Evolutionary conservation across 2,888 invertebrate genomes (phyloP), one percentile per base, ranked within the genome.

Genomic region (Anthoptus insignis): DNA sequence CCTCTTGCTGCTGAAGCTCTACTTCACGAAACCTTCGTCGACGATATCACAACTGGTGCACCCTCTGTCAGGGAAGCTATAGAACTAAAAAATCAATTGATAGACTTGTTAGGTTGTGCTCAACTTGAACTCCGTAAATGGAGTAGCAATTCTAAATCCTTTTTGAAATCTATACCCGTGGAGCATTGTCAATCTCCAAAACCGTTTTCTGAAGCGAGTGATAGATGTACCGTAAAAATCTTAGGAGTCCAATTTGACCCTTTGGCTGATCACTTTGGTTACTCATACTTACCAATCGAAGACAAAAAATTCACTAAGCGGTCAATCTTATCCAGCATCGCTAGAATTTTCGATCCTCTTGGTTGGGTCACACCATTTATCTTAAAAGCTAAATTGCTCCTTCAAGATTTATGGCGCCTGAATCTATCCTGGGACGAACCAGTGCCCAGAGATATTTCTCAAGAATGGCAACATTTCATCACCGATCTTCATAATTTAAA

Each of bases 401-500:
- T 50, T 22, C 50, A 50, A 24, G 50, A 50, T 24, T 27, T 50
- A 27, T 50, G 50, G 50, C 50, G 50, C 4, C 22, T 19, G 3
- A 14, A 19, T 11, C 11, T 53, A 6, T n/a, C 19, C 2, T 53
- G 53, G 53, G 53, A 53, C 19, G 32, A 53, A 8, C 22, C 7
- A 32, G 9, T 32, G 9, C 32, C 32, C 32, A 32, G 32, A 32
- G 32, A 32, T 32, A 11, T 32, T 11, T 3, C 5, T 8, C 32
- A 32, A 59, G 3, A 52, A 65, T 53, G 32, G 52, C n/a, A 49
- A 27, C 9, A 29, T 32, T 11, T n/a, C 59, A 13, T 22, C 59
- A 21, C 21, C 53, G 19, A 32, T 32, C 32, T 32, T 32, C 32
- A 32, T 27, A 27, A 27, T 27, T 7, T 39, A 39, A 39, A 39